These are phyloP conservation scores for Hypolimnas misippus DNA, from an alignment of 2,888 invertebrate genomes.

Conservation along the genomic window DNA sequence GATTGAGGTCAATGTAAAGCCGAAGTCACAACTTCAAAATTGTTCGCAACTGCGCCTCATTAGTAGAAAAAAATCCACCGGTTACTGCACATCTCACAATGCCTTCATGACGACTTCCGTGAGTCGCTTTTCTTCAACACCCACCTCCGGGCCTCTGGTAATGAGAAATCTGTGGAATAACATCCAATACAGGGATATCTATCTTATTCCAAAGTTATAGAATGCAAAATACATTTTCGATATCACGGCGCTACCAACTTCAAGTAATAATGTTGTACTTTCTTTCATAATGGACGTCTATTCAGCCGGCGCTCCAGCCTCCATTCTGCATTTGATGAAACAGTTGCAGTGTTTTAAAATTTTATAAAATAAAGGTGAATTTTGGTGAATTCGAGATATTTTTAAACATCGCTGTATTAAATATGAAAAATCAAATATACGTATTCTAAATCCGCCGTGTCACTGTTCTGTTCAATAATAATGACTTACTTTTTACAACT, in stretches of 20 bases:
- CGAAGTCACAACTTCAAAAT: conserved; percentile 35
- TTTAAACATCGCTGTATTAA: conserved; percentile 2
- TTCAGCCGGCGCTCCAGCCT: conserved; percentile 40
- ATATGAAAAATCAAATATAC: conserved; percentile 1
- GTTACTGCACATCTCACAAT: conserved; percentile 72
- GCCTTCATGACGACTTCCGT: conserved; percentile 58
- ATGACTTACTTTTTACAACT: conserved; percentile 35
- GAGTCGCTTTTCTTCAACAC: conserved; percentile 58
- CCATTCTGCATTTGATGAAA: conserved; percentile 50
- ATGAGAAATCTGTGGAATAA: conserved; percentile 54
- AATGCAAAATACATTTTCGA: conserved; percentile 43
- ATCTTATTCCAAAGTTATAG: conserved; percentile 39
- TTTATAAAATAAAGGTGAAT: conserved; percentile 24
- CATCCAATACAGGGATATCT: conserved; percentile 31
- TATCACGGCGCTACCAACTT: conserved; percentile 38
- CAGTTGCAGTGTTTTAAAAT: conserved; percentile 28
- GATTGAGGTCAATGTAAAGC: conserved; percentile 41
- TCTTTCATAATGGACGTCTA: conserved; percentile 42
- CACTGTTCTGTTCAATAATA: conserved; percentile 27
- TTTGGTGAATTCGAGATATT: conserved; percentile 2
- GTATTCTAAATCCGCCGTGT: conserved; percentile 10
- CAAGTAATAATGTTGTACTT: conserved; percentile 44
- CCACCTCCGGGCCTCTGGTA: conserved; percentile 53
- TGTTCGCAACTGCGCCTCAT: conserved; percentile 66
- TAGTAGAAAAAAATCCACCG: conserved; percentile 61